A percentile compares a stretch with the other conserved stretches of the same genome.
Evolutionary conservation across 2,113 vertebrate species (phyloP).

Genomic region (Anoura caudifer): DNA sequence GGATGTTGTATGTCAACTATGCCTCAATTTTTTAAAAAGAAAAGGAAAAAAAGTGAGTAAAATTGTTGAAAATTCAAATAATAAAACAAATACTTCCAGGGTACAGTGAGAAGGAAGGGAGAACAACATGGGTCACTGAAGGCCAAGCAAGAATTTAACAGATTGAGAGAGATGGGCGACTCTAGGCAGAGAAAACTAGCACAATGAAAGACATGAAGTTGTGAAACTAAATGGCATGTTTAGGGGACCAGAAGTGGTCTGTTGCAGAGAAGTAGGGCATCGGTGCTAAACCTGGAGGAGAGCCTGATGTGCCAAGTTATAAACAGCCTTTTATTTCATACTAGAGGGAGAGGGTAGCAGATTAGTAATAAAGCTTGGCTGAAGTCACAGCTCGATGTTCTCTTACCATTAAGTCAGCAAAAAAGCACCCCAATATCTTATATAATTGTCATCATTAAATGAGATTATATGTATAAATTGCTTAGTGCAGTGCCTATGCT

Average conservation of each 20-base stretch:
- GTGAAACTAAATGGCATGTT: neutral
- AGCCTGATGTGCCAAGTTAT: neutral
- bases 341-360: neutral
- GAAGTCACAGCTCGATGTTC: neutral
- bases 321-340: neutral
- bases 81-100: neutral
- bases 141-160: neutral
- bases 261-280: neutral
- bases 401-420: neutral
- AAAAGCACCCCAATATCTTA: neutral
- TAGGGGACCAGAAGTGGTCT: neutral
- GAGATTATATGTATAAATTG: neutral
- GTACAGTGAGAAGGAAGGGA: neutral
- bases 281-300: neutral
- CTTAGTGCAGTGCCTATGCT: neutral
- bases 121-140: neutral
- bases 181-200: neutral
- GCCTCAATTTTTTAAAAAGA: no score
- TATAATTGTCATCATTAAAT: neutral
- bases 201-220: neutral
- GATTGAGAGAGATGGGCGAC: neutral
- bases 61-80: slow-evolving; percentile 4
- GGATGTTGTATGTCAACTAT: no score
- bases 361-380: neutral
- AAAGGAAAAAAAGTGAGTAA: neutral